Evolutionary conservation across 2,888 invertebrate genomes (phyloP), one percentile per base, ranked within the genome.

Genomic region (Tuta absoluta): DNA sequence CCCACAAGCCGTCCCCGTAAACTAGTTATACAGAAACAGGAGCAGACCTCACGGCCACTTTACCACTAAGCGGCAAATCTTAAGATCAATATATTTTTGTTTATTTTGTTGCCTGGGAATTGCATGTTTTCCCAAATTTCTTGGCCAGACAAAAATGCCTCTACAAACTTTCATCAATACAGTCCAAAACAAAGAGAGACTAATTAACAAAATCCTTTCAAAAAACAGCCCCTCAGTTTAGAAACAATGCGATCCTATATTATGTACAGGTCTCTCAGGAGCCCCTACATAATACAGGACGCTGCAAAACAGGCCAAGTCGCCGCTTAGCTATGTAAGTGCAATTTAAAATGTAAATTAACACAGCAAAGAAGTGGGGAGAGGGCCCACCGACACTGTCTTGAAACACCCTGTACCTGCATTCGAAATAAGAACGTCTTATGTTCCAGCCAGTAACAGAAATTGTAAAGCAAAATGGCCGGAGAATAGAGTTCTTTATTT

Each of bases 301-400:
- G 83, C 77, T 84, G 81, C 84, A 85, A 86, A 88, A 87, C 89
- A 84, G 82, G 81, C 77, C 82, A 83, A 87, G 81, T 87, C 87
- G 87, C 89, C 88, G 82, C 81, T 84, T 80, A 81, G 86, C 89
- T 86, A 91, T 91, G 88, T 89, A 90, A 92, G 91, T 91, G 92
- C 91, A 92, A 92, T 92, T 92, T 92, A 92, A 92, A 92, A 92
- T 92, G 92, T 92, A 92, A 92, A 92, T 92, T 92, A 92, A 92
- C 91, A 86, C 82, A 80, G 87, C 87, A 92, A 92, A 92, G 92
- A 92, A 92, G 67, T 63, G 69, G 65, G 66, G 66, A 61, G 66
- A 17, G 33, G 33, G 65, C 63, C 58, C 83, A 79, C 87, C 82
- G 77, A 81, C 87, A 82, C 86, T 85, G 81, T 87, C 87, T 89